A percentile compares a stretch with the other conserved stretches of the same genome.
phyloP scores from a whole-genome alignment of 2,797 vertebrate species.

The Zonotrichia albicollis region DNA sequence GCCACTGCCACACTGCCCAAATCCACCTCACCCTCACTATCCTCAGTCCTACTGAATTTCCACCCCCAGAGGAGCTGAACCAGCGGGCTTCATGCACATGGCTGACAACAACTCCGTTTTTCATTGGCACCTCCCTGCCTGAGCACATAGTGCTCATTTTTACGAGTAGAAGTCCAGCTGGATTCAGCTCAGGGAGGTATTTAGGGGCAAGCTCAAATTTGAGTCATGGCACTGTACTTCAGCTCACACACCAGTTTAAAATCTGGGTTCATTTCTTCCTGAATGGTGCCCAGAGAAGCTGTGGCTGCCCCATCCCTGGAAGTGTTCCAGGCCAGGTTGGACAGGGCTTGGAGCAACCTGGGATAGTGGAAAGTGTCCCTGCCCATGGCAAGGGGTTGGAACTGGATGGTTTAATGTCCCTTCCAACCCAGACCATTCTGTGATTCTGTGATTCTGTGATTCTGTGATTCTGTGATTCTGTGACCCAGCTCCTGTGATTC shows the following conservation, averaged over 20 bases:
- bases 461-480: not conserved
- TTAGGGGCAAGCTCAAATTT: not conserved
- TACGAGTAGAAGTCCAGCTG: not conserved
- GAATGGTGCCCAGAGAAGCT: not conserved
- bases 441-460: not conserved
- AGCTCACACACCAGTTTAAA: not conserved
- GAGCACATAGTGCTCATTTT: fast-evolving
- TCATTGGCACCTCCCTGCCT: not conserved
- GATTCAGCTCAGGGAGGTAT: not conserved
- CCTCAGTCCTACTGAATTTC: fast-evolving
- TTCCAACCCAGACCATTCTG: not conserved
- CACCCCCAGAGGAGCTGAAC: not conserved
- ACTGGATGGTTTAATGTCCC: fast-evolving
- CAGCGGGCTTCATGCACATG: fast-evolving
- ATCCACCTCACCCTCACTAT: not conserved
- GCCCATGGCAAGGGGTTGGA: fast-evolving
- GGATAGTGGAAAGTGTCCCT: fast-evolving
- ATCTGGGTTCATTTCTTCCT: not conserved
- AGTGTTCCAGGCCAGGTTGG: fast-evolving
- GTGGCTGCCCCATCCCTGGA: not conserved
- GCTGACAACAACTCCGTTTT: fast-evolving
- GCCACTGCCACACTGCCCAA: not conserved
- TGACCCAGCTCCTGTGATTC: not conserved
- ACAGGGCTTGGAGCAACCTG: fast-evolving
- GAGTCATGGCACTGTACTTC: not conserved